These are phyloP conservation scores for Micromesistius poutassou DNA, from an alignment of 2,797 vertebrate species.

Conservation along the genomic window DNA sequence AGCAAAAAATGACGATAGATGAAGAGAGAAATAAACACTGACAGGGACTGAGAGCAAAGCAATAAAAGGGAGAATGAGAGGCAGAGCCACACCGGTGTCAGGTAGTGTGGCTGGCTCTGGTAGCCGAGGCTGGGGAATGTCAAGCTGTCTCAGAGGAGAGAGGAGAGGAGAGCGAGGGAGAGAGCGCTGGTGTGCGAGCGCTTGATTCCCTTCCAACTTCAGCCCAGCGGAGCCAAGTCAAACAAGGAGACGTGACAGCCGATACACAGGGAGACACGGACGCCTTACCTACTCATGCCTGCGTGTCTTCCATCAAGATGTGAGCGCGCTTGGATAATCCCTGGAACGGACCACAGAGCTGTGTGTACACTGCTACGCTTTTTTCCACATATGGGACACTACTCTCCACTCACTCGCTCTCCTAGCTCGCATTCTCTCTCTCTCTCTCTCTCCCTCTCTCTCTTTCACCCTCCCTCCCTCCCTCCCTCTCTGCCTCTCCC, in stretches of 20 bases:
- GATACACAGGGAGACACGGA: conserved; percentile 48
- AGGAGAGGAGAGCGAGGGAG: neutral
- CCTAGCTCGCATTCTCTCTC: conserved; percentile 32
- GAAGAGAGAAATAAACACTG: conserved; percentile 37
- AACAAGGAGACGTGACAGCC: conserved; percentile 46
- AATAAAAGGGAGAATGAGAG: conserved; percentile 21
- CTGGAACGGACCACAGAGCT: conserved; percentile 59
- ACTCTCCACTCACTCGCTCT: conserved; percentile 44
- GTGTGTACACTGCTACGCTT: conserved; percentile 68
- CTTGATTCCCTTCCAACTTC: conserved; percentile 48
- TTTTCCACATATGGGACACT: conserved; percentile 78
- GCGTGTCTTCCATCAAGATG: conserved; percentile 69
- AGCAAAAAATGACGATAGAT: conserved; percentile 23
- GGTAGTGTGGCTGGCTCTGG: neutral
- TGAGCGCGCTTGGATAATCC: conserved; percentile 72
- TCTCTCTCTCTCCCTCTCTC: conserved; percentile 30
- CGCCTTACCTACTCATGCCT: conserved; percentile 78
- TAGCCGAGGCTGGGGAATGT: neutral
- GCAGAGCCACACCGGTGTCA: neutral
- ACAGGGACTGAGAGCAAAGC: conserved; percentile 33
- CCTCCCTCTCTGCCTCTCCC: conserved; percentile 33
- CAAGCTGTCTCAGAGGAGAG: no score
- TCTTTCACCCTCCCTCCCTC: conserved; percentile 32
- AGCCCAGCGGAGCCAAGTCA: conserved; percentile 36
- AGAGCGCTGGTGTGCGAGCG: no score